These are phyloP conservation scores for Cherax quadricarinatus DNA, from an alignment of 1,140 invertebrate species.

Conservation along the genomic window DNA sequence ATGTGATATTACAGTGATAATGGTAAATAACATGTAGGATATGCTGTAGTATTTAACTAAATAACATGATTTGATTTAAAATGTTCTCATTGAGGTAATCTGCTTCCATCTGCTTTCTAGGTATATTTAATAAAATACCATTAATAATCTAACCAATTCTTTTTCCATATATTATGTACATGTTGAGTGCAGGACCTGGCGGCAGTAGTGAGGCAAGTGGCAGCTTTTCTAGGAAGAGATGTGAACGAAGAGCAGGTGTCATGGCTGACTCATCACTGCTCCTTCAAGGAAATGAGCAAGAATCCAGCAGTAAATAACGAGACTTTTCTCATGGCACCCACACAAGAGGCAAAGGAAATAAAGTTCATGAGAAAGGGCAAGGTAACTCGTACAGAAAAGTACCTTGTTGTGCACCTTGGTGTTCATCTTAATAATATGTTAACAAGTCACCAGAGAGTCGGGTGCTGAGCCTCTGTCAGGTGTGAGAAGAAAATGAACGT, in stretches of 20 bases:
- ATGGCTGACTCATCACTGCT: conserved; percentile 76
- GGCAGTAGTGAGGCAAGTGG: conserved; percentile 74
- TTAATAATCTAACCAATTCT: neutral
- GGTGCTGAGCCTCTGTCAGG: too few relatives aligned
- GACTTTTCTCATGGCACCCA: conserved; percentile 61
- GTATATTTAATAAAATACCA: neutral
- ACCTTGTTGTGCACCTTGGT: too few relatives aligned
- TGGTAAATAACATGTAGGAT: too few relatives aligned
- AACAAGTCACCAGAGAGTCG: too few relatives aligned
- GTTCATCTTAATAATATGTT: too few relatives aligned
- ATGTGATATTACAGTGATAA: too few relatives aligned
- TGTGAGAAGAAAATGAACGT: too few relatives aligned
- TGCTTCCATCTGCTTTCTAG: neutral
- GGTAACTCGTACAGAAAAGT: neutral
- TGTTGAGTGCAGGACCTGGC: conserved; percentile 42
- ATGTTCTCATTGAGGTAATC: neutral
- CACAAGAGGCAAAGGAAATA: conserved; percentile 74
- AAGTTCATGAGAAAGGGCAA: conserved; percentile 75
- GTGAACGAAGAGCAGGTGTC: conserved; percentile 74
- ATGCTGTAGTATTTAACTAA: neutral
- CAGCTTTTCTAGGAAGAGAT: conserved; percentile 75
- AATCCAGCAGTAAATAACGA: conserved; percentile 85
- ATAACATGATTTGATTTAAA: neutral
- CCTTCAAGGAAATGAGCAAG: conserved; percentile 82
- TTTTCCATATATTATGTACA: neutral